A percentile compares a stretch with the other conserved stretches of the same genome.
These are phyloP conservation scores for Spermophilus dauricus DNA, from an alignment of 2,113 vertebrate species.

Conservation along the genomic window DNA sequence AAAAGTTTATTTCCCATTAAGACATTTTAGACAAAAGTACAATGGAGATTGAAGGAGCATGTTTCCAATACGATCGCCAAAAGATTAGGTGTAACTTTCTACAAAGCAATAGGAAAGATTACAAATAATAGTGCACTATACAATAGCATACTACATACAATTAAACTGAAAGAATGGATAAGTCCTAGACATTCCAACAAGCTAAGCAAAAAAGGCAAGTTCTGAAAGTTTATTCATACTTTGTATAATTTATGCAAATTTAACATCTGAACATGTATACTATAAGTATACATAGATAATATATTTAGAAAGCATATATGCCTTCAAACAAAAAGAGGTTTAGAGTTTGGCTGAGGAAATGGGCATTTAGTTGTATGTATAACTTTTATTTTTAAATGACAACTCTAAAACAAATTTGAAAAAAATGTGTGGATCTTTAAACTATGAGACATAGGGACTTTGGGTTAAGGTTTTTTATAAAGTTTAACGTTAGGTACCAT, in stretches of 20 bases:
- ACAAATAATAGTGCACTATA: neutral
- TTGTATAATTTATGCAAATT: neutral
- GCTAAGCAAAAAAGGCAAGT: neutral
- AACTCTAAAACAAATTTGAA: neutral
- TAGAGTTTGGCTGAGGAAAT: neutral
- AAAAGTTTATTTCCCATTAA: neutral
- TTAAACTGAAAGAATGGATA: neutral
- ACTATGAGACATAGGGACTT: neutral
- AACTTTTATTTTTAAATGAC: neutral
- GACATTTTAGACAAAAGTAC: neutral
- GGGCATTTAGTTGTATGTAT: neutral
- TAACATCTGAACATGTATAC: neutral
- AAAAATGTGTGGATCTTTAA: neutral
- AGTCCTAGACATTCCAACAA: neutral
- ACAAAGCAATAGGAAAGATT: neutral
- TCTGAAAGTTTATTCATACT: neutral
- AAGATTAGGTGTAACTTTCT: neutral
- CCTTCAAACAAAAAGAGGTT: neutral
- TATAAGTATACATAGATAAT: neutral
- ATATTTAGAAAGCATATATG: neutral
- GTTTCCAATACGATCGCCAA: neutral
- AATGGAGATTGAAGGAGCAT: neutral
- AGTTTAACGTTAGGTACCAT: neutral
- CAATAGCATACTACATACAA: neutral
- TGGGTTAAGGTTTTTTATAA: neutral